Percentiles rank a stretch among this genome's conserved stretches.
phyloP scores from a whole-genome alignment of 2,113 vertebrate species.

The Lagenorhynchus albirostris region DNA sequence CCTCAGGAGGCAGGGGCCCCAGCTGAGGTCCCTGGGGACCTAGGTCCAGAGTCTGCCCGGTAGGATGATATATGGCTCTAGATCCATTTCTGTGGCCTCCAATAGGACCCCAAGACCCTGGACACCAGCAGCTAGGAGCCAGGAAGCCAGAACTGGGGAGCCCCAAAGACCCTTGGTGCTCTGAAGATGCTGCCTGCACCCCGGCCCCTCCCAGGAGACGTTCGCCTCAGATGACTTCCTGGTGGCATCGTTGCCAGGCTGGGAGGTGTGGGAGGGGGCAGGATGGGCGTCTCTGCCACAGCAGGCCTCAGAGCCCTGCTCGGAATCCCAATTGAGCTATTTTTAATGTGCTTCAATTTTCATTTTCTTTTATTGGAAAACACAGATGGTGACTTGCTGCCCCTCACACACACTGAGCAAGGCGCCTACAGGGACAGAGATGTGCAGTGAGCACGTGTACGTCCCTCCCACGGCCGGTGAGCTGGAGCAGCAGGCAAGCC shows the following conservation, averaged over 20 bases:
- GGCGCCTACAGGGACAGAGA: conserved; percentile 60
- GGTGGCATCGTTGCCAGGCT: not conserved
- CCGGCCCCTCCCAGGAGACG: not conserved
- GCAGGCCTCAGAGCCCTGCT: conserved; percentile 73
- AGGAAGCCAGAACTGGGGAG: not conserved
- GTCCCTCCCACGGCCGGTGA: fast-evolving
- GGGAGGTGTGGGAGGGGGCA: conserved; percentile 19
- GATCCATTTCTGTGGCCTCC: not conserved
- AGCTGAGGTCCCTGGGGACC: not conserved
- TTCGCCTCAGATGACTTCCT: conserved; percentile 68
- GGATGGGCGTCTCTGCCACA: conserved; percentile 68
- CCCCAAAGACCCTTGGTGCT: not conserved
- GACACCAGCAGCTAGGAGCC: not conserved
- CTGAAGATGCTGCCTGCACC: not conserved
- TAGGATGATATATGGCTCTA: not conserved
- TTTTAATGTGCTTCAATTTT: conserved; percentile 84
- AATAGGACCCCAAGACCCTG: not conserved
- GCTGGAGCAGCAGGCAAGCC: not conserved
- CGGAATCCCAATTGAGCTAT: conserved; percentile 80
- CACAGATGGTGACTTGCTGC: conserved; percentile 81
- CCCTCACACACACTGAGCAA: conserved; percentile 60
- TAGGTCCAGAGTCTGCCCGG: not conserved
- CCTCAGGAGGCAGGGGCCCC: not conserved
- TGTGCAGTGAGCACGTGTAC: not conserved
- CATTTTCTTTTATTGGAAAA: conserved; percentile 87